A percentile compares a stretch with the other conserved stretches of the same genome.
Evolutionary conservation across 92 coral and sea anemone genomes (phyloP).

Genomic region (Siderastrea radians): DNA sequence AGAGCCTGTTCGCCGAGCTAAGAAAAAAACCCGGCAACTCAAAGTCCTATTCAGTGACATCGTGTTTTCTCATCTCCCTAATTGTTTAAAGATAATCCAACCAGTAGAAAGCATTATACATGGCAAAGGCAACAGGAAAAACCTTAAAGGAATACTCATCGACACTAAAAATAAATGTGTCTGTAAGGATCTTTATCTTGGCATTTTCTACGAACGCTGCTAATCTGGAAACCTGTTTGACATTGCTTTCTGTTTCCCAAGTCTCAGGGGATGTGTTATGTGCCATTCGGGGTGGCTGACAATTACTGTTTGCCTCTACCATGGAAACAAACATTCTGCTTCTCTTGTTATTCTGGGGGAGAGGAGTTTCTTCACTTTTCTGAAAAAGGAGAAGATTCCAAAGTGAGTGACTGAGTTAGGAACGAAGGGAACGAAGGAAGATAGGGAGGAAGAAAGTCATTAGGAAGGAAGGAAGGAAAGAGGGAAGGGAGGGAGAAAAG

Average conservation of each 20-base stretch:
- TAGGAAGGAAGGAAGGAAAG: no score
- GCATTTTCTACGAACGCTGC: not conserved
- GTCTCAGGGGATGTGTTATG: not conserved
- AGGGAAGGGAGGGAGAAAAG: no score
- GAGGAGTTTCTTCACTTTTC: not conserved
- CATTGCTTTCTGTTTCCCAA: not conserved
- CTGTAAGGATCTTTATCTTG: not conserved
- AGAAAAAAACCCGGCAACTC: not conserved
- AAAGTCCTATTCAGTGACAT: not conserved
- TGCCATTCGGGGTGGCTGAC: not conserved
- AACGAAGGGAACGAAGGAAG: no score
- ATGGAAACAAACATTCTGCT: not conserved
- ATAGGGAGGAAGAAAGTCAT: no score
- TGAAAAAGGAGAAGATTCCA: not conserved
- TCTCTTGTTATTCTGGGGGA: not conserved
- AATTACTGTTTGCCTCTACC: not conserved
- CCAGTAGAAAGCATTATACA: conserved; percentile 75
- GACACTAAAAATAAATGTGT: conserved; percentile 12
- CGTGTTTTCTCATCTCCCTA: not conserved
- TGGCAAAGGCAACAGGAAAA: conserved; percentile 72
- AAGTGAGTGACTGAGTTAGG: not conserved
- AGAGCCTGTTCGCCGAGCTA: no score
- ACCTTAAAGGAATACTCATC: conserved; percentile 72
- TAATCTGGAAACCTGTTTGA: not conserved
- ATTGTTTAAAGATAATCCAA: not conserved